Evolutionary conservation across 2,797 vertebrate species (phyloP).

Genomic region (Heteromormyrus szaboi): DNA sequence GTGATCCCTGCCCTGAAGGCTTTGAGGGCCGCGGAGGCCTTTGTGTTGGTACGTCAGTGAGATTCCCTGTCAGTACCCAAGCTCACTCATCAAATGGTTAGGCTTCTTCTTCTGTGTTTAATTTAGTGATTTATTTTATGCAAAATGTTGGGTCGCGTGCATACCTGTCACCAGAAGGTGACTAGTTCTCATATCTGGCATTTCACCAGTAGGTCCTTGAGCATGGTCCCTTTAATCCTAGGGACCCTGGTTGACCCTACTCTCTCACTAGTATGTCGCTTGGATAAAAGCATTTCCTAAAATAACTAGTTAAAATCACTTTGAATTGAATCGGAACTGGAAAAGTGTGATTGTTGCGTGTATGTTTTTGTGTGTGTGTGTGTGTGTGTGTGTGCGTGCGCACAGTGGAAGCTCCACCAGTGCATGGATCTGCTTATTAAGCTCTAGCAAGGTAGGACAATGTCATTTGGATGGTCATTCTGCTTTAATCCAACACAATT

Average conservation of each 20-base stretch:
- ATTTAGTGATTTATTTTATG: neutral
- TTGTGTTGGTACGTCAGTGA: constrained; percentile 71
- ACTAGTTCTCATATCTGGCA: neutral
- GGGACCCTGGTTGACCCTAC: neutral
- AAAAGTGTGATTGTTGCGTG: neutral
- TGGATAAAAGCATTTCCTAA: neutral
- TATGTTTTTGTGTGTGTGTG: neutral
- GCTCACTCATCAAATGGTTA: neutral
- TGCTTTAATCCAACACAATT: neutral
- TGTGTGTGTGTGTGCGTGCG: neutral
- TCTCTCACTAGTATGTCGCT: neutral
- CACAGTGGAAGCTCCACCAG: neutral
- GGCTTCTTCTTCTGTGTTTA: neutral
- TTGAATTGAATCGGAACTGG: neutral
- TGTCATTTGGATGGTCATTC: neutral
- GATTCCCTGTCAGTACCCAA: neutral
- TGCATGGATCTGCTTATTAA: neutral
- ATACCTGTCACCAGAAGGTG: neutral
- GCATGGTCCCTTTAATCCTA: neutral
- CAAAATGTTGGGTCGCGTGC: neutral
- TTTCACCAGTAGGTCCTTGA: neutral
- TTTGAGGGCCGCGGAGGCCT: constrained; percentile 76
- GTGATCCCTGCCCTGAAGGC: constrained; percentile 74
- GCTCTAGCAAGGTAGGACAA: neutral
- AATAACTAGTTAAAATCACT: neutral